Evolutionary conservation across 2,113 vertebrate genomes (phyloP).

Genomic region (Rattus rattus): DNA sequence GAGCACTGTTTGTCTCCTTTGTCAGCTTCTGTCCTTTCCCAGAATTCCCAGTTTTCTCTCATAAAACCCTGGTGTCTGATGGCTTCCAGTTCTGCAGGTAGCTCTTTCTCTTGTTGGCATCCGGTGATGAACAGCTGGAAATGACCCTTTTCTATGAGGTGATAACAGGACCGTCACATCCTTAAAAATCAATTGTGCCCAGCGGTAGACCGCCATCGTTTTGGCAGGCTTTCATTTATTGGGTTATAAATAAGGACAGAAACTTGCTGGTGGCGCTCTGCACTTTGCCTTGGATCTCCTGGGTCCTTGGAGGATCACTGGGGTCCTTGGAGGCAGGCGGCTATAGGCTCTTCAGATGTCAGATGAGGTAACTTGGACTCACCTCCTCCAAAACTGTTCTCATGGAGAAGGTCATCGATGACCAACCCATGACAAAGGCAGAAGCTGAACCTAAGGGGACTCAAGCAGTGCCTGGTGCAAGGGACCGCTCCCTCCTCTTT

Average conservation of each 20-base stretch:
- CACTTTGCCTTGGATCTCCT: background rate
- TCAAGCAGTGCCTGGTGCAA: background rate
- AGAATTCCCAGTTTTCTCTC: background rate
- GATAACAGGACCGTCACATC: constrained; percentile 45
- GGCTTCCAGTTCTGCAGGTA: constrained; percentile 19
- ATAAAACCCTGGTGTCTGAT: background rate
- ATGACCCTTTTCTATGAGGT: constrained; percentile 65
- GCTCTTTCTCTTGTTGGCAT: constrained; percentile 21
- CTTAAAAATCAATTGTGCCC: background rate
- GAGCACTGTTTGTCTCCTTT: background rate
- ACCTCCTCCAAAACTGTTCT: background rate
- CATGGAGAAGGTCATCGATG: background rate
- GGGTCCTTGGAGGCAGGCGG: background rate
- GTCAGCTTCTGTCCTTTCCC: constrained; percentile 30
- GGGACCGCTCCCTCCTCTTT: background rate
- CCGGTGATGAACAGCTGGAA: constrained; percentile 60
- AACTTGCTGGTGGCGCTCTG: background rate
- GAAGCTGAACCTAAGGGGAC: rapidly evolving
- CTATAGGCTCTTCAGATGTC: background rate
- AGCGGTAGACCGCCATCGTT: background rate
- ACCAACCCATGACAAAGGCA: no score
- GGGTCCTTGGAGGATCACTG: background rate
- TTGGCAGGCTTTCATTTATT: constrained; percentile 14
- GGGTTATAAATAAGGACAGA: constrained; percentile 56
- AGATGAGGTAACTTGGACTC: background rate